Evolutionary conservation across 2,888 invertebrate genomes (phyloP), one percentile per base, ranked within the genome.

Genomic region (Andrena bucephala): DNA sequence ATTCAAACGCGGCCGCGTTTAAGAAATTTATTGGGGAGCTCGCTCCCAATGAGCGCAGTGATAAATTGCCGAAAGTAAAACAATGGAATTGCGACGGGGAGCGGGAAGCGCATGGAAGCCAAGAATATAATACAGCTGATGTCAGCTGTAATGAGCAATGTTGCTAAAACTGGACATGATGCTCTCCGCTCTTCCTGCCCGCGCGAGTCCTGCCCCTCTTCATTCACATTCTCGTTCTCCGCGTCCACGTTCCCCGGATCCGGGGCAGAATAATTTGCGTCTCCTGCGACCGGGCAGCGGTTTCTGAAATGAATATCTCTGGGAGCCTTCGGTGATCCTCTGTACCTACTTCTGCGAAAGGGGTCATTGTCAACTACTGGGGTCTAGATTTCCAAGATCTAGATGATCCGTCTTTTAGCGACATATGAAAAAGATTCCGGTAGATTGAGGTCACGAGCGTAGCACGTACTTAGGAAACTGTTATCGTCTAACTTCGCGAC

Each of bases 91-190:
- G 24, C 5, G 62, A 6, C 27, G 59, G 60, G 29, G 69, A 57
- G 57, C 63, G 67, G 60, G 73, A 57, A 81, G 73, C 42, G 70
- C 75, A 74, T 71, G 72, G 73, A 85, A 71, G 67, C 77, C 77
- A 77, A 83, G 83, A 82, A 81, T 80, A 80, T 76, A 73, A 81
- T 77, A 81, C 85, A 84, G 85, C 87, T 88, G 88, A 88, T 87
- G 88, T 88, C 88, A 88, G 81, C 71, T 70, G 77, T 83, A 85
- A 84, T 81, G 79, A 88, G 85, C 75, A 77, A 78, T 83, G 86
- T 54, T 76, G 86, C 90, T 90, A 90, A 90, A 90, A 85, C 80
- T 83, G 87, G 87, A 85, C 79, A 83, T 85, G 85, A 85, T 83
- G 77, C 76, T 79, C 76, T 79, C 79, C 84, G 83, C 82, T 76